Evolutionary conservation across 2,797 vertebrate species (phyloP), one percentile per base, ranked within the genome.

Genomic region (Arnoldichthys spilopterus): DNA sequence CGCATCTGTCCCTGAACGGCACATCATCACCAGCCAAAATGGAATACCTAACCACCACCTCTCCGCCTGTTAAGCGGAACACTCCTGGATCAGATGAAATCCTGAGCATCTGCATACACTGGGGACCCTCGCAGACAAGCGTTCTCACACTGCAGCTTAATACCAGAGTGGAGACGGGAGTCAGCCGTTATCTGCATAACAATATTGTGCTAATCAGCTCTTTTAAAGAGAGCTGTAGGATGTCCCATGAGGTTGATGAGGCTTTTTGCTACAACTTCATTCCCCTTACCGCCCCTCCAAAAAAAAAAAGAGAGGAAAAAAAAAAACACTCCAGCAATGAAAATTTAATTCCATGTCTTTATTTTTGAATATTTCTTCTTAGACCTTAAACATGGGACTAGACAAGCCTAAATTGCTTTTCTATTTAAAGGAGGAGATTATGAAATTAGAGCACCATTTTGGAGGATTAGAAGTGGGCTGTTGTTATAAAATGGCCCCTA

Each of bases 361-460:
- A 81, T 77, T 83, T 86, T 76, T 18, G 22, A 82, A 76, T 51
- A 78, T 78, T 79, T 75, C 80, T 77, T 71, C 24, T n/a, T 12
- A 59, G n/a, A 24, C 49, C n/a, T 64, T 68, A 61, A 71, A 59
- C 61, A 43, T 67, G 74, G 61, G 72, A n/a, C 24, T 61, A 61
- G 68, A 72, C 81, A 69, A 62, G 69, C 66, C 72, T 71, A 78
- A 84, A 84, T 83, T 82, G 76, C 81, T 83, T 79, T 80, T 74
- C 56, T 59, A 49, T 77, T 78, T 78, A 78, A 82, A 72, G 71
- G 78, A 40, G 75, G 54, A 78, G 83, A 83, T 87, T 86, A 84
- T 80, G 74, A 83, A 85, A 85, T 86, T 83, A 82, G 77, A 80
- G 73, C 71, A 72, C 53, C 63, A 76, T 78, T 88, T 83, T 76